Evolutionary conservation across 2,113 vertebrate species (phyloP).

Genomic region (Muntiacus muntjak): DNA sequence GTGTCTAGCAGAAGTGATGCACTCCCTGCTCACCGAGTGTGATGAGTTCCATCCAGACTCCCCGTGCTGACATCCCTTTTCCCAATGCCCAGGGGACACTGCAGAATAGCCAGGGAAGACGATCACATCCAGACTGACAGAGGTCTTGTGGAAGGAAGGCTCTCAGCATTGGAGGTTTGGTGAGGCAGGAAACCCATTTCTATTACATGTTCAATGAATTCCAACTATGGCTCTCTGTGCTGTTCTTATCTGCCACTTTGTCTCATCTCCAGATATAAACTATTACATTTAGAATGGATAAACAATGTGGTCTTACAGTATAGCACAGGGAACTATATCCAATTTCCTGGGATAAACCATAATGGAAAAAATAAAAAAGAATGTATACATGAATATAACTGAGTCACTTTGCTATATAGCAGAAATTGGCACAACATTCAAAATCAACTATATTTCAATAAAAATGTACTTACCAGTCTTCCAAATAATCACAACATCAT

Average conservation of each 20-base stretch:
- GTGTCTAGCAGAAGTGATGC: not conserved
- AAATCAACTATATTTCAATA: not conserved
- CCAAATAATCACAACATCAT: not conserved
- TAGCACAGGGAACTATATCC: not conserved
- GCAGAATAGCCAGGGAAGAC: not conserved
- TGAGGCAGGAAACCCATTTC: not conserved
- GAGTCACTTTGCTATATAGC: not conserved
- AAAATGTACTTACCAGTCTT: not conserved
- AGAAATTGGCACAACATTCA: not conserved
- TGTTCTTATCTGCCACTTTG: not conserved
- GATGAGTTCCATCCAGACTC: not conserved
- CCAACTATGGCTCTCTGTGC: not conserved
- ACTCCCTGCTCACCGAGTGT: not conserved
- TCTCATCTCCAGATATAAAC: not conserved
- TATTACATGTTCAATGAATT: not conserved
- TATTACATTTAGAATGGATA: not conserved
- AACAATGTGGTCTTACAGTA: not conserved
- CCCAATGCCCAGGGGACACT: not conserved
- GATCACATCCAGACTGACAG: not conserved
- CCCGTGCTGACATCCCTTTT: not conserved
- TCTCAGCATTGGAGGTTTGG: not conserved
- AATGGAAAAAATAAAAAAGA: not conserved
- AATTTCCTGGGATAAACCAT: not conserved
- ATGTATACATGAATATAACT: rapidly evolving
- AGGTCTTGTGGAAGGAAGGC: not conserved